Evolutionary conservation across 1,140 invertebrate genomes (phyloP), one percentile per base, ranked within the genome.

Genomic region (Drosophila nasuta): DNA sequence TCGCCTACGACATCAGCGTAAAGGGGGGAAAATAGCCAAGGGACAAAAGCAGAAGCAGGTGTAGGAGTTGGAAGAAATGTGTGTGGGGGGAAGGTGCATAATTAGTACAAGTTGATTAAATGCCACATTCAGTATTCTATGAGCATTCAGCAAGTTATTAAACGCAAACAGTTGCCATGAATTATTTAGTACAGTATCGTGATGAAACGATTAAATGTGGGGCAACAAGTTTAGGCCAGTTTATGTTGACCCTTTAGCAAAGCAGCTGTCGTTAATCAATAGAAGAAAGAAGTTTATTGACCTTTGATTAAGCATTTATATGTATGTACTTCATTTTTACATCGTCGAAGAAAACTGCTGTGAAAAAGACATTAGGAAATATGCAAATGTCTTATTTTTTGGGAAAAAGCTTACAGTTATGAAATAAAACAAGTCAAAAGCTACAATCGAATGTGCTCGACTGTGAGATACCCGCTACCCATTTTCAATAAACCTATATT

Each of bases 21-120:
- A 28, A 17, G 10, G 20, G 10, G 11, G 15, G 20, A 10, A 62
- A 48, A 38, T 7, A 3, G 6, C 33, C 35, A 10, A 38, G 8
- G 35, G 35, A 38, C 35, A 10, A 11, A 25, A 25, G 0, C 1
- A 1, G 3, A 7, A 3, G 30, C 7, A 54, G 30, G 5, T 33
- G 52, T 54, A 25, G 20, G 20, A 25, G 20, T 0, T 25, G 20
- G 2, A 2, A 3, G 20, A 20, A 20, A 7, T 15, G 15, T 15
- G 15, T 15, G 5, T 13, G 5, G 15, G 38, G 11, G 4, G 15
- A 25, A 15, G 4, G 35, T 67, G 46, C 70, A 65, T 70, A 54
- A 64, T 70, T 15, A 58, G 63, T 35, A 35, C 43, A 52, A 51
- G 35, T 59, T 71, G 52, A 71, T 71, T 65, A 71, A 71, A 71